Base-by-base conservation (phyloP, 2,113 vertebrate genomes). In the Calidris pygmaea region DNA sequence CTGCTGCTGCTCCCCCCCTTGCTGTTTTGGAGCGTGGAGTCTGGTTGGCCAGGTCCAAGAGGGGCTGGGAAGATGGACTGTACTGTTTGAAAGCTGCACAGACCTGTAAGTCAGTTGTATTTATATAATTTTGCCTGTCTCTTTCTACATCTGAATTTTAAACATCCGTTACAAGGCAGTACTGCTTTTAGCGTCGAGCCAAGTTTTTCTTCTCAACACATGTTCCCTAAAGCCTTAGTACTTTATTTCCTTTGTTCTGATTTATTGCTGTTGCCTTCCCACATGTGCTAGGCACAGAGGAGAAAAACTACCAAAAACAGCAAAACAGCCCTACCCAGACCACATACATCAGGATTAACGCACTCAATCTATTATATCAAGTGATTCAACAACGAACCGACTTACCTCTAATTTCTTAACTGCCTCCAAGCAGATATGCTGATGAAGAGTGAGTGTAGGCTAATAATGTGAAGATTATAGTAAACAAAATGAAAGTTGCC, bases 171-270 rank as follows among this genome's bases (percentile, higher is more conserved):
- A 87, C 62, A 97, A 97, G 94, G 96, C 97, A 96, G 50, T 82
- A 90, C 70, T 91, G 96, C 93, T 96, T 91, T 96, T 95, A 97
- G 94, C 95, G 91, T 93, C 1, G 68, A 97, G 95, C 94, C 97
- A 98, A 96, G 95, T 74, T 98, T 97, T 96, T 95, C 92, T 95
- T 95, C 92, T 93, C 89, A 98, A 92, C 96, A 96, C 93, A 77
- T 96, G 96, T 97, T 94, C 96, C 96, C 96, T 92, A 92, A 96
- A 98, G 95, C 85, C 85, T 95, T 85, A 59, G 24, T 82, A 82
- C 79, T 95, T 97, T 83, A 77, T 95, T 98, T 96, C 93, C 90
- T 98, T 98, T 98, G 93, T 97, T 97, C 96, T 97, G 96, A 97
- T 98, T 98, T 98, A 98, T 96, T 98, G 95, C 95, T 97, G 35